Percentiles rank a stretch among this genome's conserved stretches.
phyloP scores from a whole-genome alignment of 1,140 invertebrate genomes.

The Panulirus ornatus region DNA sequence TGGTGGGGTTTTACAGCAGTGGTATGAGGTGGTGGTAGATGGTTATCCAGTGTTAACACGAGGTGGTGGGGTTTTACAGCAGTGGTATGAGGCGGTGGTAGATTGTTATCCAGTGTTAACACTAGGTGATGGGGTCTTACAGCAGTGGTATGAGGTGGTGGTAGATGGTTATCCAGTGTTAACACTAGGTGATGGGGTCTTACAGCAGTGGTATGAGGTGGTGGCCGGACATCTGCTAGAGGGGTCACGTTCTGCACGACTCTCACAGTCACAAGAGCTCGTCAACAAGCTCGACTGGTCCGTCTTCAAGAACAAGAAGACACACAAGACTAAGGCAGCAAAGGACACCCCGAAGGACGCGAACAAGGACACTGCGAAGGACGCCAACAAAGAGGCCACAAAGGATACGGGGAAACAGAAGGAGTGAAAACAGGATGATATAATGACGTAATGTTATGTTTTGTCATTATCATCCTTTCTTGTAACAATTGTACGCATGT shows the following conservation, averaged over 20 bases:
- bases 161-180: conserved; percentile 59
- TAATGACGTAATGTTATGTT: no score
- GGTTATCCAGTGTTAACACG: not conserved
- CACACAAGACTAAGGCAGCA: conserved; percentile 57
- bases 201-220: conserved; percentile 76
- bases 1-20: no score
- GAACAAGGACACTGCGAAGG: not conserved
- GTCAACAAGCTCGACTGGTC: conserved; percentile 78
- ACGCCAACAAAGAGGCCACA: not conserved
- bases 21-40: not conserved
- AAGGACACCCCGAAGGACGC: conserved; percentile 56
- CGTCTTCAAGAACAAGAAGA: conserved; percentile 79
- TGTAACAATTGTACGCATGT: no score
- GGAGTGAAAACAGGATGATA: no score
- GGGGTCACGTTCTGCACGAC: conserved; percentile 75
- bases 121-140: no score
- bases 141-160: conserved; percentile 76
- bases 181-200: no score
- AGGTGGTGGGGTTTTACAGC: no score
- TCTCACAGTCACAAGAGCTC: conserved; percentile 76
- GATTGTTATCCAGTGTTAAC: not conserved
- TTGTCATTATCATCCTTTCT: no score
- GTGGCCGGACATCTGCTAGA: conserved; percentile 80
- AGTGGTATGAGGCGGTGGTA: not conserved
- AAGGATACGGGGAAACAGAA: conserved; percentile 37